phyloP scores from a whole-genome alignment of 92 coral and sea anemone genomes.

The Heteractis magnifica region DNA sequence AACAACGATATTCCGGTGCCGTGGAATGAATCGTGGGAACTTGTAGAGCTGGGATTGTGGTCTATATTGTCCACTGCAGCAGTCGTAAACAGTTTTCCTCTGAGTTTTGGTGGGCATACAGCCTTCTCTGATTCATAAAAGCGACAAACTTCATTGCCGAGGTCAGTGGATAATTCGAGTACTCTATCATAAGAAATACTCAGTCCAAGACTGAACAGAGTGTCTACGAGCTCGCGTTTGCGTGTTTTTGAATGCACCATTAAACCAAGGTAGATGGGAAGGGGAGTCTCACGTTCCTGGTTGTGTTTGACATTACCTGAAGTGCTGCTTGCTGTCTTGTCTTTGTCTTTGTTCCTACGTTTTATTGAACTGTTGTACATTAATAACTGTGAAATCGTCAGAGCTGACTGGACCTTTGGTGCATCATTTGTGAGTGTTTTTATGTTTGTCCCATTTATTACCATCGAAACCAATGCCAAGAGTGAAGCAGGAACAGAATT shows the following conservation, averaged over 20 bases:
- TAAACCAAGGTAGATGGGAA: constrained; percentile 1
- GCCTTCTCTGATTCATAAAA: constrained; percentile 37
- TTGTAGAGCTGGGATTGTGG: constrained; percentile 49
- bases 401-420: constrained; percentile 38
- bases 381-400: constrained; percentile 44
- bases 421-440: constrained; percentile 13
- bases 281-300: neutral
- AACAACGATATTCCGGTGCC: constrained; percentile 53
- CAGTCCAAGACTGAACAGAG: constrained; percentile 39
- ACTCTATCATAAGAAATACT: constrained; percentile 61
- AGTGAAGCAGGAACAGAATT: constrained; percentile 38
- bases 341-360: constrained; percentile 15
- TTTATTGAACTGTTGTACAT: constrained; percentile 37
- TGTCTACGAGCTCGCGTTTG: constrained; percentile 50
- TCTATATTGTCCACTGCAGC: constrained; percentile 48
- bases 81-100: constrained; percentile 39
- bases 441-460: constrained; percentile 44
- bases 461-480: constrained; percentile 38
- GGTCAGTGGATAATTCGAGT: constrained; percentile 57
- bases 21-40: constrained; percentile 43
- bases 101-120: constrained; percentile 43
- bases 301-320: neutral
- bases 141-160: constrained; percentile 51
- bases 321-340: constrained; percentile 13
- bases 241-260: constrained; percentile 2